Evolutionary conservation across 2,797 vertebrate genomes (phyloP), one percentile per base, ranked within the genome.

Genomic region (Meda fulgida): DNA sequence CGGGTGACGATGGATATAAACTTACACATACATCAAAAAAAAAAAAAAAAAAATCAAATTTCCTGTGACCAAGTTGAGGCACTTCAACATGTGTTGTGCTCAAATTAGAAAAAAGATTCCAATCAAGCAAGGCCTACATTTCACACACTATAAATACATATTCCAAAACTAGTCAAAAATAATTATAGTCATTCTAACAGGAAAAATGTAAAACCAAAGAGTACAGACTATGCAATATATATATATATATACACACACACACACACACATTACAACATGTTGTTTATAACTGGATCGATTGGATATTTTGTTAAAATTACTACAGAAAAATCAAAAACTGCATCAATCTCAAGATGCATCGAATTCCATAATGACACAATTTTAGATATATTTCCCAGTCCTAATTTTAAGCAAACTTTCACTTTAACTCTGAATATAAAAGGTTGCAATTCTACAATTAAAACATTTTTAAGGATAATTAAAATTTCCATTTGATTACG

Each of bases 21-120:
- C 77, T 84, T 79, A 84, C 53, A 51, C 76, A 84, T 70, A 51
- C 53, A 84, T 78, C 73, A 84, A 78, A 78, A 84, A 53, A 55
- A n/a, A 1, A 9, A 48, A 34, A 67, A 4, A n/a, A 11, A 36
- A 34, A 26, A n/a, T 69, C 71, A 51, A 4, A 83, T 65, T 76
- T 76, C 81, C 63, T 67, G 71, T 77, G 81, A 84, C 71, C 46
- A 67, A 29, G 14, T 21, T 71, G 38, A 48, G 36, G 60, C 48
- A 26, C 21, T 51, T 73, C 81, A 65, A 82, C 70, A 73, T 83
- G 81, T 83, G 70, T 48, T 83, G 73, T 78, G 60, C 72, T 77
- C 40, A 38, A 21, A 67, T 77, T 77, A 78, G 77, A 31, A 78
- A 78, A 36, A 23, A 23, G 2, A 58, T 5, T n/a, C 21, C 34